Evolutionary conservation across 2,888 invertebrate species (phyloP).

Genomic region (Lepidochrysops patricia): DNA sequence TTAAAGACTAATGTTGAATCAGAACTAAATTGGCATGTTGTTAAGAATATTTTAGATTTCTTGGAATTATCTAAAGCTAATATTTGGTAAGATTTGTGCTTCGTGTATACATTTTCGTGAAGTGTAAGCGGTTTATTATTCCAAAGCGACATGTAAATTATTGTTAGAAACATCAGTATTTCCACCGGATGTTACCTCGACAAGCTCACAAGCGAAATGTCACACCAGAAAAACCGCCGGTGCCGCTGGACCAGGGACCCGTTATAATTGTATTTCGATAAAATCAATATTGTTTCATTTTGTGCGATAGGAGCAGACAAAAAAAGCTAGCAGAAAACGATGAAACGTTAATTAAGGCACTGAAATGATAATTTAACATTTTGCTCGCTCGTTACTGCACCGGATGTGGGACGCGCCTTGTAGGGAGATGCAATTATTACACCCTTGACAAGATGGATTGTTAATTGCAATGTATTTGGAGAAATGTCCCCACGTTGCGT

Average conservation of each 20-base stretch:
- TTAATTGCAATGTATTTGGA: conserved; percentile 9
- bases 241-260: neutral
- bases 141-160: neutral
- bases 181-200: neutral
- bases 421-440: conserved; percentile 10
- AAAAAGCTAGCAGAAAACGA: neutral
- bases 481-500: neutral
- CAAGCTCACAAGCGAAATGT: neutral
- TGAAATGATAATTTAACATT: conserved; percentile 12
- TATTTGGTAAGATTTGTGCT: neutral
- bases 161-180: neutral
- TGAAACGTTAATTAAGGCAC: conserved; percentile 11
- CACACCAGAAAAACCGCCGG: neutral
- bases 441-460: conserved; percentile 10
- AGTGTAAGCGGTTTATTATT: neutral
- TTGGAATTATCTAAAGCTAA: neutral
- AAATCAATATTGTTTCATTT: neutral
- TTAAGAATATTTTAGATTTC: neutral
- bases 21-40: neutral
- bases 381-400: conserved; percentile 5
- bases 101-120: too few species aligned
- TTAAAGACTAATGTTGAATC: neutral
- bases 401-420: conserved; percentile 9
- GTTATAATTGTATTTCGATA: neutral
- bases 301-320: neutral